A percentile compares a stretch with the other conserved stretches of the same genome.
Conservation (phyloP, 2,113 vertebrate species). For the Apteryx owenii region DNA sequence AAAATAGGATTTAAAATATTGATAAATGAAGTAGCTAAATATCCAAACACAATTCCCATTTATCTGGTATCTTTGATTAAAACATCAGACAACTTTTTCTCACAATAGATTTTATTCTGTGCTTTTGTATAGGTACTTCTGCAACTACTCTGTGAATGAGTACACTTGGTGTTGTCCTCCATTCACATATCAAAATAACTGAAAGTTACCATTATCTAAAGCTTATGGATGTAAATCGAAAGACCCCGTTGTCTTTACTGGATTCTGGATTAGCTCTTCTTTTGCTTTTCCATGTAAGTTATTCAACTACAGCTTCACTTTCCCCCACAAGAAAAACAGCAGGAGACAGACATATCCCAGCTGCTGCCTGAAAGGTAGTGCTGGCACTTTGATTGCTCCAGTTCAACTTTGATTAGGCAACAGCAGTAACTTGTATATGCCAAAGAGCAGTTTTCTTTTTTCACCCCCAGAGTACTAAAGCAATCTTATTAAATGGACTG, state of each 20-base stretch:
- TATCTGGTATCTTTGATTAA: not conserved
- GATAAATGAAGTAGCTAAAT: not conserved
- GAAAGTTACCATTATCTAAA: not conserved
- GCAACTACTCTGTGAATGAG: not conserved
- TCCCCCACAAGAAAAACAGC: rapidly evolving
- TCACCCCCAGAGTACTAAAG: not conserved
- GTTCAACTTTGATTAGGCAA: not conserved
- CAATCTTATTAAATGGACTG: not conserved
- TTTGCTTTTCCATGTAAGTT: not conserved
- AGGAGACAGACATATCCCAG: not conserved
- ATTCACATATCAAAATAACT: not conserved
- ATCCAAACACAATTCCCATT: not conserved
- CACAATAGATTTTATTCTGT: not conserved
- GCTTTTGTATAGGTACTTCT: not conserved
- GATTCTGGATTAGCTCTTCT: not conserved
- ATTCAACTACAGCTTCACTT: not conserved
- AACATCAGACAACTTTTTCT: not conserved
- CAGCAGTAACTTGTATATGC: not conserved
- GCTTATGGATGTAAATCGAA: not conserved
- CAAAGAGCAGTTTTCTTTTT: not conserved
- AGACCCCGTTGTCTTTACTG: not conserved
- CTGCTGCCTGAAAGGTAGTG: not conserved
- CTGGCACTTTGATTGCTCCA: not conserved
- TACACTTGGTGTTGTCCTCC: not conserved
- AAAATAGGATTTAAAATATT: not conserved